phyloP scores from a whole-genome alignment of 1,140 invertebrate species.

The Ceratitis capitata region DNA sequence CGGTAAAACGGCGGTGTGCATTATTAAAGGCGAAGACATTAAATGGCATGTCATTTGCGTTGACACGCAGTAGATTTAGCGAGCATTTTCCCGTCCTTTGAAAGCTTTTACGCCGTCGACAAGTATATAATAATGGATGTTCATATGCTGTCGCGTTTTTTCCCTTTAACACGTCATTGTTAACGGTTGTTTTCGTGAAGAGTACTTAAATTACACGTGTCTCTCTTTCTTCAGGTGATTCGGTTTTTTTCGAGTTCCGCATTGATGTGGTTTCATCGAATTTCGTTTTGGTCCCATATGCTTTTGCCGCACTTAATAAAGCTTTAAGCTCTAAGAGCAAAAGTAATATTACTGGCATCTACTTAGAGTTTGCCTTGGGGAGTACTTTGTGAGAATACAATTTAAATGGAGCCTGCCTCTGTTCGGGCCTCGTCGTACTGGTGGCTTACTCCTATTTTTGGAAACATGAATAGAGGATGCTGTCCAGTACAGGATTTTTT shows the following conservation, averaged over 20 bases:
- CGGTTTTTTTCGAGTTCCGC: not conserved
- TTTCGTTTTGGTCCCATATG: not conserved
- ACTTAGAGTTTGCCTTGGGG: too few species aligned
- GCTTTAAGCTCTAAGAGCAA: too few species aligned
- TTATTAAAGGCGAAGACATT: conserved; percentile 20
- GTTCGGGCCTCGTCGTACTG: too few species aligned
- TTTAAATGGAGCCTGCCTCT: too few species aligned
- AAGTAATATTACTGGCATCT: too few species aligned
- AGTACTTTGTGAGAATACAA: too few species aligned
- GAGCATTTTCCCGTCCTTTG: not conserved
- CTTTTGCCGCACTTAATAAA: not conserved
- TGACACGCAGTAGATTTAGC: not conserved
- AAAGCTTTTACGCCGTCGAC: not conserved
- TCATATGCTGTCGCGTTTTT: not conserved
- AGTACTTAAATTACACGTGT: not conserved
- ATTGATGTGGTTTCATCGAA: not conserved
- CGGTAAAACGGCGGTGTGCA: not conserved
- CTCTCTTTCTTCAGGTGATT: not conserved
- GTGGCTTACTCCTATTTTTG: too few species aligned
- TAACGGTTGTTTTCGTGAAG: not conserved
- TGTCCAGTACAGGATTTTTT: too few species aligned
- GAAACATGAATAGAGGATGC: too few species aligned
- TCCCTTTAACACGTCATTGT: not conserved
- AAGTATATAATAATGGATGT: not conserved
- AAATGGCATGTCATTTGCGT: conserved; percentile 35